Conservation (phyloP, 2,888 invertebrate species). For the Helleia helle region DNA sequence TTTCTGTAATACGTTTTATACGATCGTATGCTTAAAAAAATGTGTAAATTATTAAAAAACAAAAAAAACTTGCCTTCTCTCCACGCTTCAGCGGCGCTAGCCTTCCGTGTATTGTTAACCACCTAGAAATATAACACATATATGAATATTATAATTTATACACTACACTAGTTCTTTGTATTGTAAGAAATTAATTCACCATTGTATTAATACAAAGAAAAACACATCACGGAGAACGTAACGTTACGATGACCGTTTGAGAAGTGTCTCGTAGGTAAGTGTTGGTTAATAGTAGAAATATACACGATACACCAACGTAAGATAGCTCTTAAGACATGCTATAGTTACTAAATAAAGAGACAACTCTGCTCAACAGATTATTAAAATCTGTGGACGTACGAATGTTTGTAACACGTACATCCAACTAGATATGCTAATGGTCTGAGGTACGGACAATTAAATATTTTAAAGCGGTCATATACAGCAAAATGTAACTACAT, state of each 20-base stretch:
- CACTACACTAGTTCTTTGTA: constrained; percentile 29
- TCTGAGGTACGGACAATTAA: constrained; percentile 17
- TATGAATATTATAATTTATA: constrained; percentile 27
- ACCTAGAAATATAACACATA: constrained; percentile 56
- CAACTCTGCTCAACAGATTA: too few relatives aligned
- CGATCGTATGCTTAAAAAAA: too few relatives aligned
- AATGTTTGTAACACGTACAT: too few relatives aligned
- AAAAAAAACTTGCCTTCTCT: constrained; percentile 53
- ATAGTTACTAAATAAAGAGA: too few relatives aligned
- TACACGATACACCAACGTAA: constrained; percentile 27
- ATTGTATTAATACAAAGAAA: constrained; percentile 27
- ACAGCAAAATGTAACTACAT: too few relatives aligned
- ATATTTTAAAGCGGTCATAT: constrained; percentile 26
- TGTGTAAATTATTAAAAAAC: too few relatives aligned
- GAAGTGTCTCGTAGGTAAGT: constrained; percentile 51
- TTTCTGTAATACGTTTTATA: too few relatives aligned
- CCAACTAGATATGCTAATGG: too few relatives aligned
- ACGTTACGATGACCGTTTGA: constrained; percentile 43
- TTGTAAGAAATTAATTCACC: constrained; percentile 38
- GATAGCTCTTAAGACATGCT: constrained; percentile 36
- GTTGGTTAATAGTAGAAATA: constrained; percentile 46
- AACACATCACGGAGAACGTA: constrained; percentile 29
- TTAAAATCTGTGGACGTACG: neutral
- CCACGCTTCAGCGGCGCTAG: constrained; percentile 67
- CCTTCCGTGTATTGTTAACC: constrained; percentile 80